Base-by-base conservation (phyloP, 2,113 vertebrate genomes). In the Erythrocebus patas region DNA sequence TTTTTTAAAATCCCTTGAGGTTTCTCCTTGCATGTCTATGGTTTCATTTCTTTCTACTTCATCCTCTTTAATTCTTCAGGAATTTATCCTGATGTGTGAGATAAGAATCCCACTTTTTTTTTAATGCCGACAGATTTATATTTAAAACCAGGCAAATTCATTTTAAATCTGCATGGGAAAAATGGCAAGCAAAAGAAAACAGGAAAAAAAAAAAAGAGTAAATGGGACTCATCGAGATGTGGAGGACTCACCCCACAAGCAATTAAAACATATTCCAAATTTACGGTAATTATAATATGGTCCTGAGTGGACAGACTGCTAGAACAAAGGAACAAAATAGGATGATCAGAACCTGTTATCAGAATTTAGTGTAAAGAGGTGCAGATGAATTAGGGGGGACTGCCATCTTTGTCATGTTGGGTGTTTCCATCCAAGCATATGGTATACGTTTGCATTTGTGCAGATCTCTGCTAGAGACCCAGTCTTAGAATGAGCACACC, bases 211-310 rank as follows among this genome's bases (percentile, higher is more conserved):
- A n/a, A 66, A 76, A 27, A n/a, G 22, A 59, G 16, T 23, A 89
- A 95, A 95, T 78, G 59, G n/a, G 80, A 87, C 22, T 52, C 16
- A 20, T 55, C 59, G 61, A 45, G 17, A 35, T 10, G 4, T 59
- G 25, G 16, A 50, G 18, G 23, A 30, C 66, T 88, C 81, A 48
- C 64, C 27, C 23, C 40, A 92, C 17, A 50, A 95, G 43, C 75
- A 96, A 89, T 84, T 27, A 48, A 80, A 91, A 85, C 78, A 82
- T 43, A 94, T 35, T 84, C 35, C 78, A 91, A 91, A 95, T 70
- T 40, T 48, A 79, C 12, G 57, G 48, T 76, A 79, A 79, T 93
- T 87, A 73, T 68, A 89, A 40, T 70, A 73, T 84, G 57, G n/a
- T 80, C 55, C 55, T 75, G 16, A 45, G 43, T 85, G 20, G 48